Conservation (phyloP, 1,140 invertebrate species). For the Drosophila sturtevanti region DNA sequence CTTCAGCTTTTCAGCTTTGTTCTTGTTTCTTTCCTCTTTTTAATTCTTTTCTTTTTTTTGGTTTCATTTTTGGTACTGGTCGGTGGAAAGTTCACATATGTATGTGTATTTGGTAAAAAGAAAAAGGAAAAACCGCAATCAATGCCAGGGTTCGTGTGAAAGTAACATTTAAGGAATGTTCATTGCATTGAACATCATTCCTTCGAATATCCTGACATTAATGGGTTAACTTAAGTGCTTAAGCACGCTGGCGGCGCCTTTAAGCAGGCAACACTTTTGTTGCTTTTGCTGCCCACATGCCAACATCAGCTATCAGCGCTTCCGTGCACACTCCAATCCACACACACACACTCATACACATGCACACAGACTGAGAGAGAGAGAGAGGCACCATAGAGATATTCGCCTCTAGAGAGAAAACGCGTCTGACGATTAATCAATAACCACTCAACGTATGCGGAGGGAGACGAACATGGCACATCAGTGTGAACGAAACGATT, state of each 20-base stretch:
- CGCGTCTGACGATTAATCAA: slow-evolving; percentile 63
- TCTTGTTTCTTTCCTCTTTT: not conserved
- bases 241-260: slow-evolving; percentile 38
- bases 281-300: slow-evolving; percentile 39
- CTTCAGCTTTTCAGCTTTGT: not conserved
- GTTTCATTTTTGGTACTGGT: not conserved
- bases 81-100: slow-evolving; percentile 1
- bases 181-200: slow-evolving; percentile 31
- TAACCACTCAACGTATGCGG: slow-evolving; percentile 57
- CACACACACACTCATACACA: slow-evolving; percentile 28
- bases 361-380: not conserved
- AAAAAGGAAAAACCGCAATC: slow-evolving; percentile 18
- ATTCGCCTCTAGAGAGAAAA: slow-evolving; percentile 9
- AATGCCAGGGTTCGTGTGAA: slow-evolving; percentile 19
- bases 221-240: slow-evolving; percentile 67
- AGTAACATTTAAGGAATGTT: slow-evolving; percentile 40
- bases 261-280: slow-evolving; percentile 44
- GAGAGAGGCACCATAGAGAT: not conserved
- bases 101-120: not conserved
- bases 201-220: slow-evolving; percentile 39
- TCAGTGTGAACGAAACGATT: slow-evolving; percentile 50
- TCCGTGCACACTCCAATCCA: slow-evolving; percentile 66
- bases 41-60: not conserved
- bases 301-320: slow-evolving; percentile 63
- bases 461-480: not conserved